Conservation (phyloP, 2,113 vertebrate genomes). For the Dermatemys mawii region DNA sequence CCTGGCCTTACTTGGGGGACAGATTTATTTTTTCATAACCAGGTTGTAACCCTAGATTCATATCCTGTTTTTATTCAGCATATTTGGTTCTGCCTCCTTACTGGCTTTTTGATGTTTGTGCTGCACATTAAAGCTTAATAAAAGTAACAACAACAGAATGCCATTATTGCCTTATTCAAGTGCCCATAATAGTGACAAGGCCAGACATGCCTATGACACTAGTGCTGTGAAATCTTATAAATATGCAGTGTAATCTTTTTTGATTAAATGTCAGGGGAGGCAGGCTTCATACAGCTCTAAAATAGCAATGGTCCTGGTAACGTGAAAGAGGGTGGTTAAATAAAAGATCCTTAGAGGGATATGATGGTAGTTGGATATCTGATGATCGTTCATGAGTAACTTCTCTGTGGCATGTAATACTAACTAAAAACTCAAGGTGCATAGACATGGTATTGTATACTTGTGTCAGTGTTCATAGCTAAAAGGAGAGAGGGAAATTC, state of each 20-base stretch:
- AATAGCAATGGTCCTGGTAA: not conserved
- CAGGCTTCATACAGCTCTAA: not conserved
- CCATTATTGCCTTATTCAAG: not conserved
- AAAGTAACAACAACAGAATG: not conserved
- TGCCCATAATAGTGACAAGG: not conserved
- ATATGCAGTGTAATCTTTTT: not conserved
- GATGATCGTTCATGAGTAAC: constrained; percentile 5
- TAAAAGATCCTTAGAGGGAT: not conserved
- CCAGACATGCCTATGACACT: not conserved
- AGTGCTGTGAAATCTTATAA: not conserved
- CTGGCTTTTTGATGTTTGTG: not conserved
- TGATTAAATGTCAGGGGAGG: not conserved
- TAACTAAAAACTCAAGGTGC: not conserved
- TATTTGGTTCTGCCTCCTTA: not conserved
- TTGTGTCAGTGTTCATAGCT: not conserved
- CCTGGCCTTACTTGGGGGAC: too few species aligned
- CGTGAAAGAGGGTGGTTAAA: not conserved
- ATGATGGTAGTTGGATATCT: not conserved
- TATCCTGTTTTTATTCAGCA: too few species aligned
- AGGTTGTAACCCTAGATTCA: too few species aligned
- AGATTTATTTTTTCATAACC: too few species aligned
- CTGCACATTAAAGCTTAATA: not conserved
- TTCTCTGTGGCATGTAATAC: not conserved
- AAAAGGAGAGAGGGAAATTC: not conserved
- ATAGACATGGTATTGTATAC: not conserved